Evolutionary conservation across 2,888 invertebrate genomes (phyloP).

Genomic region (Limnephilus rhombicus): DNA sequence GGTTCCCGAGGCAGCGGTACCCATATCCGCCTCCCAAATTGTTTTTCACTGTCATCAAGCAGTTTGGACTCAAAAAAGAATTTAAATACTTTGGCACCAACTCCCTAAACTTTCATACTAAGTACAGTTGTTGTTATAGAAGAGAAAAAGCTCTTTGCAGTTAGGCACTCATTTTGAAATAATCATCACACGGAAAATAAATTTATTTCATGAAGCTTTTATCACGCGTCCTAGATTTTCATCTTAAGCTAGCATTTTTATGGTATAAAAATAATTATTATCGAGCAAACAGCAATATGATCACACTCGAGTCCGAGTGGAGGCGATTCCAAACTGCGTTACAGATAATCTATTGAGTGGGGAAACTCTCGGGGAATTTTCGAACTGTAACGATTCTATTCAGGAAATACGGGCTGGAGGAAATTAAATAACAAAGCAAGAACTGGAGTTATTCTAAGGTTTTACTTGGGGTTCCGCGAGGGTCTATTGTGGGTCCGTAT

Average conservation of each 20-base stretch:
- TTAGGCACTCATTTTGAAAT: neutral
- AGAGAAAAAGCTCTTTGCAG: neutral
- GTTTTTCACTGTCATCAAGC: too few relatives aligned
- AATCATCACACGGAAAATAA: neutral
- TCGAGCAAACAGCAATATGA: neutral
- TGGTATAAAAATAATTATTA: neutral
- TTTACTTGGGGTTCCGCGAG: neutral
- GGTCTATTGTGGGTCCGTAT: constrained; percentile 2
- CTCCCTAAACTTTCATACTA: neutral
- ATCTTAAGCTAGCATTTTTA: neutral
- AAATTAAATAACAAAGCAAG: constrained; percentile 43
- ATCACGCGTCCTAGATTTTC: neutral
- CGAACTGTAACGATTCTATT: constrained; percentile 28
- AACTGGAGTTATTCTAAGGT: constrained; percentile 29
- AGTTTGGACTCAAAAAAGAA: too few relatives aligned
- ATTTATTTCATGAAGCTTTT: neutral
- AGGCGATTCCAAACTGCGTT: neutral
- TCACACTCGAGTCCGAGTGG: neutral
- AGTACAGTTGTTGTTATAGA: neutral
- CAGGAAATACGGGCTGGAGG: constrained; percentile 20
- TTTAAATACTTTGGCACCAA: neutral
- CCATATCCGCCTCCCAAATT: too few relatives aligned
- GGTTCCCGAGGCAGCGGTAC: too few relatives aligned
- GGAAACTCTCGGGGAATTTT: neutral
- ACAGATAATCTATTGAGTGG: neutral